A percentile compares a stretch with the other conserved stretches of the same genome.
Evolutionary conservation across 2,888 invertebrate species (phyloP).

Genomic region (Drosophila barbarae): DNA sequence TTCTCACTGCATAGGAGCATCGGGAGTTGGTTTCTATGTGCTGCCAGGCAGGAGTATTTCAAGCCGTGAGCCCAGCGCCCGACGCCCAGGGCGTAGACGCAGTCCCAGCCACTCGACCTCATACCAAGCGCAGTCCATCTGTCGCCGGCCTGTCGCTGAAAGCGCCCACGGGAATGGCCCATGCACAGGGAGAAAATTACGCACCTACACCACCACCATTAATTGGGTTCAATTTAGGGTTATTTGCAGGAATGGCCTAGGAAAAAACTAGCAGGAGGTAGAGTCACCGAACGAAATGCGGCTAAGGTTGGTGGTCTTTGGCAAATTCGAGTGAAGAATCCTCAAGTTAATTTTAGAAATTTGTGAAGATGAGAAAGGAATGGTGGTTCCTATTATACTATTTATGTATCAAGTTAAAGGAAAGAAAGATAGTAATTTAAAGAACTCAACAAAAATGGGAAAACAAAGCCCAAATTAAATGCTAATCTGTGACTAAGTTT

Average conservation of each 20-base stretch:
- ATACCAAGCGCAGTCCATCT: conserved; percentile 20
- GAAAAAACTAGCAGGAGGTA: background rate
- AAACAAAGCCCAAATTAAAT: no score
- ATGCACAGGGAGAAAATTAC: conserved; percentile 1
- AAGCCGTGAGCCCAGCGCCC: conserved; percentile 1
- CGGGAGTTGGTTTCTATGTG: conserved; percentile 6
- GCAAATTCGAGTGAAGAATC: background rate
- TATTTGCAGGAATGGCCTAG: background rate
- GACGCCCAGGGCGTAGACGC: conserved; percentile 17
- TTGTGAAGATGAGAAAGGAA: no score
- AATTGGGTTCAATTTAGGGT: background rate
- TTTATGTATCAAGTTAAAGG: background rate
- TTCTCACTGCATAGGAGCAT: background rate
- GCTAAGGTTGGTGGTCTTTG: background rate
- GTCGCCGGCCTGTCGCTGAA: conserved; percentile 24
- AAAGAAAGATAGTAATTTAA: no score
- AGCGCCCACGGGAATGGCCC: conserved; percentile 15
- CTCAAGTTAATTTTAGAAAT: background rate
- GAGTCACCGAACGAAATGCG: background rate
- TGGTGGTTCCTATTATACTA: background rate
- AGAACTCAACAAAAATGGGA: no score
- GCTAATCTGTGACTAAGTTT: no score
- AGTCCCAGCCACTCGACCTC: conserved; percentile 38
- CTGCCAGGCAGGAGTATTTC: conserved; percentile 1
- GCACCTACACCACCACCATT: background rate